These are phyloP conservation scores for Lontra canadensis DNA, from an alignment of 2,113 vertebrate species.

Conservation along the genomic window DNA sequence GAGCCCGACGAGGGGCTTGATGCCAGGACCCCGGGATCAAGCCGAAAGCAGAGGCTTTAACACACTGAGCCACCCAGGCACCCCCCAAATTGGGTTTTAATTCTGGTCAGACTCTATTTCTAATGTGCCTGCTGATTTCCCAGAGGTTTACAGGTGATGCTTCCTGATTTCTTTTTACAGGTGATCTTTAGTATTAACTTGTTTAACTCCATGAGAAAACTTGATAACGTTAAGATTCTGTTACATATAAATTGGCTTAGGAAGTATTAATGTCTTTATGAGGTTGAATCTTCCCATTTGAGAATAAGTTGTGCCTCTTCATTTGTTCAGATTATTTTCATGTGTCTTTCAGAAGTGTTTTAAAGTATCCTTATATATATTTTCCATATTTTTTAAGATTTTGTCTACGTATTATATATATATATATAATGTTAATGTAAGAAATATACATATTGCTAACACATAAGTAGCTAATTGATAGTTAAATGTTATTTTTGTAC, in stretches of 20 bases:
- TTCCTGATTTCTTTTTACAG: neutral
- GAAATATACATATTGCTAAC: neutral
- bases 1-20: too few relatives aligned
- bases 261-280: neutral
- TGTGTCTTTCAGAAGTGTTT: neutral
- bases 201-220: neutral
- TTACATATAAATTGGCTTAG: neutral
- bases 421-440: neutral
- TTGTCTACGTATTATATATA: neutral
- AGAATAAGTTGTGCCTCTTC: neutral
- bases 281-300: neutral
- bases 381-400: neutral
- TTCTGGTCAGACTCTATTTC: neutral
- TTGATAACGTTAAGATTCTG: neutral
- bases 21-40: too few relatives aligned
- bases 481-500: neutral
- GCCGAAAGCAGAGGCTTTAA: too few relatives aligned
- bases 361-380: neutral
- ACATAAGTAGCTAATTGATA: neutral
- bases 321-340: slow-evolving; percentile 19
- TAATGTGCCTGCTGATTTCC: neutral
- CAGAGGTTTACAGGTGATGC: neutral
- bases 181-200: slow-evolving; percentile 1
- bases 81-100: neutral
- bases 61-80: too few relatives aligned